Evolutionary conservation across 2,888 invertebrate genomes (phyloP).

Genomic region (Bhutanitis thaidina): DNA sequence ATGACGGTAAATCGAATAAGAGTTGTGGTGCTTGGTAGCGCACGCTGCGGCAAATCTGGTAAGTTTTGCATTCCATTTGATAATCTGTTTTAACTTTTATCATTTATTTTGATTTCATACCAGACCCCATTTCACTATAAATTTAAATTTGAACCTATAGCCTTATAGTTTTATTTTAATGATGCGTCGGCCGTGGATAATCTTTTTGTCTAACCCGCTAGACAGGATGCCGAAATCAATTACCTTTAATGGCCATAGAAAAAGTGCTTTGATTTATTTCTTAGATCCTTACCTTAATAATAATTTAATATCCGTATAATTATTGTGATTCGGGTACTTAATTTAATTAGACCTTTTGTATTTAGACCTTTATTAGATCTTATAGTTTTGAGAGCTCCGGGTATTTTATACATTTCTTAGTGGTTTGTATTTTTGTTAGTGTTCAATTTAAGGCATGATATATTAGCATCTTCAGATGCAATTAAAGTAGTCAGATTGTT

Average conservation of each 20-base stretch:
- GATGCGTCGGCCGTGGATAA: not conserved
- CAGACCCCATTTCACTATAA: not conserved
- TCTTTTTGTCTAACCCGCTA: slow-evolving; percentile 40
- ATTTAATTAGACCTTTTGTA: slow-evolving; percentile 49
- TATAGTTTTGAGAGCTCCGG: too few relatives aligned
- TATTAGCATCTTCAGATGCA: too few relatives aligned
- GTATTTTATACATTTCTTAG: too few relatives aligned
- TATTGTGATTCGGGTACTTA: slow-evolving; percentile 52
- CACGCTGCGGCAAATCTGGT: slow-evolving; percentile 89
- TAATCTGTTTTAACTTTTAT: too few relatives aligned
- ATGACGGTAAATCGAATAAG: slow-evolving; percentile 89
- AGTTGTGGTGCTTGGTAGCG: slow-evolving; percentile 87
- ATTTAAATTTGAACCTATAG: not conserved
- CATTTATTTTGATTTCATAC: not conserved
- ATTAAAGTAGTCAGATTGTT: too few relatives aligned
- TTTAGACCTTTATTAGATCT: not conserved
- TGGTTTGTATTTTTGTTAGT: too few relatives aligned
- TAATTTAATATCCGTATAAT: slow-evolving; percentile 28
- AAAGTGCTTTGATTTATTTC: slow-evolving; percentile 56
- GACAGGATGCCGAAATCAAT: slow-evolving; percentile 56
- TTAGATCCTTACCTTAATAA: slow-evolving; percentile 37
- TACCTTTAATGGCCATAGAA: slow-evolving; percentile 53
- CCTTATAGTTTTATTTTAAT: not conserved
- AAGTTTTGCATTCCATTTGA: slow-evolving; percentile 46
- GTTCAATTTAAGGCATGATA: too few relatives aligned